Percentiles rank a stretch among this genome's conserved stretches.
Evolutionary conservation across 2,113 vertebrate species (phyloP).

Genomic region (Daboia siamensis): DNA sequence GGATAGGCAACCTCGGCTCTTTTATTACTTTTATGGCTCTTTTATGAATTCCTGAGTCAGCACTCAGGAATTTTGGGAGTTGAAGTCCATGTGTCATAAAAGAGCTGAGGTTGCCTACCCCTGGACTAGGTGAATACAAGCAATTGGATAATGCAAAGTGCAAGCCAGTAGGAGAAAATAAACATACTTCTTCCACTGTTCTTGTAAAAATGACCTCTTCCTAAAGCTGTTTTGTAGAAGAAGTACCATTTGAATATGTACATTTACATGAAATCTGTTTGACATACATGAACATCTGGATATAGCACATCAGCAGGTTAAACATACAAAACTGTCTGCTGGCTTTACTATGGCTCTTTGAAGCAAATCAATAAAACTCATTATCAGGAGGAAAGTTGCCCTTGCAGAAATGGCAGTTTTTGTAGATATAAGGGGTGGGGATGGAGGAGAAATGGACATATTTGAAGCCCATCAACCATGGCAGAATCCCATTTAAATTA

Average conservation of each 20-base stretch:
- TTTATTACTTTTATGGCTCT: no score
- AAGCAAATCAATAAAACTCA: background rate
- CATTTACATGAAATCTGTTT: background rate
- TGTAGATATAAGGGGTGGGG: background rate
- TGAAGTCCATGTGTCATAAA: no score
- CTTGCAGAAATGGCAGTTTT: conserved; percentile 6
- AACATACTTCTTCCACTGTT: background rate
- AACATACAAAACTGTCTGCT: background rate
- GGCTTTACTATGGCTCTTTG: background rate
- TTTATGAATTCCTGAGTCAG: no score
- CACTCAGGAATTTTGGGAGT: no score
- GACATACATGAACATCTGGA: background rate
- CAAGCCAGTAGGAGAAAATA: background rate
- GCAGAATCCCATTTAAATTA: conserved; percentile 43
- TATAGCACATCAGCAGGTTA: background rate
- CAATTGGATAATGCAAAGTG: background rate
- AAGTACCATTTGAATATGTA: background rate
- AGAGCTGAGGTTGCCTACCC: no score
- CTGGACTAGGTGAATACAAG: background rate
- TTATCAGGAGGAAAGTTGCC: conserved; percentile 1
- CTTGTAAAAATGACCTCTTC: background rate
- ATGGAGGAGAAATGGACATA: background rate
- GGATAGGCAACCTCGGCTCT: no score
- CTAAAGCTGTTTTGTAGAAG: background rate
- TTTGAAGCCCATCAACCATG: conserved; percentile 35